Evolutionary conservation across 2,888 invertebrate genomes (phyloP), one percentile per base, ranked within the genome.

Genomic region (Deilephila elpenor): DNA sequence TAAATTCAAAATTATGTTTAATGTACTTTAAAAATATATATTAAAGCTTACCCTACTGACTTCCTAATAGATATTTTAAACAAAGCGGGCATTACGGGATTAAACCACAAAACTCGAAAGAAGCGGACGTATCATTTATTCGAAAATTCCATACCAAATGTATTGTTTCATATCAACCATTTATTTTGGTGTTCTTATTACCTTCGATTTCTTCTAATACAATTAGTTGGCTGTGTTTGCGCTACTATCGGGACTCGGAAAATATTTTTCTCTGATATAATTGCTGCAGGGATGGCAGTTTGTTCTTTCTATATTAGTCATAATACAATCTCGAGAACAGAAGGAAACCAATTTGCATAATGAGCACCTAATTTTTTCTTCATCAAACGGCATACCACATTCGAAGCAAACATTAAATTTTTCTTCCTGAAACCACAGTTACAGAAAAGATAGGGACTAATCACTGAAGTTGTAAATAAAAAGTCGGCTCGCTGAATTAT

Each of bases 381-480:
- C 83, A 14, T 75, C 74, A 20, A 91, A 78, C 5, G 92, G 92
- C 44, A 90, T 71, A 0, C 83, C 83, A 76, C 94, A 94, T 82
- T 94, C 94, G 76, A 92, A 93, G 78, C 94, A 94, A 3, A 94
- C 83, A 44, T 90, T 83, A 78, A 88, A 93, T 76, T 91, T 92
- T 19, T 81, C 80, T 4, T 78, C 79, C 93, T 93, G 80, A 71
- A 83, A 80, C 11, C 34, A 64, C n/a, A 8, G 19, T 37, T 19
- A 34, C 17, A 29, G 60, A 61, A 34, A 61, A 17, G 5, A 14
- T 60, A 44, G 44, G 3, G n/a, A 20, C n/a, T n/a, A 1, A n/a
- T n/a, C n/a, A n/a, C n/a, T n/a, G n/a, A n/a, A n/a, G n/a, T n/a
- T n/a, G n/a, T n/a, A n/a, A n/a, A n/a, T n/a, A n/a, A n/a, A n/a